phyloP scores from a whole-genome alignment of 1,140 invertebrate genomes.

The Trichonephila clavata region DNA sequence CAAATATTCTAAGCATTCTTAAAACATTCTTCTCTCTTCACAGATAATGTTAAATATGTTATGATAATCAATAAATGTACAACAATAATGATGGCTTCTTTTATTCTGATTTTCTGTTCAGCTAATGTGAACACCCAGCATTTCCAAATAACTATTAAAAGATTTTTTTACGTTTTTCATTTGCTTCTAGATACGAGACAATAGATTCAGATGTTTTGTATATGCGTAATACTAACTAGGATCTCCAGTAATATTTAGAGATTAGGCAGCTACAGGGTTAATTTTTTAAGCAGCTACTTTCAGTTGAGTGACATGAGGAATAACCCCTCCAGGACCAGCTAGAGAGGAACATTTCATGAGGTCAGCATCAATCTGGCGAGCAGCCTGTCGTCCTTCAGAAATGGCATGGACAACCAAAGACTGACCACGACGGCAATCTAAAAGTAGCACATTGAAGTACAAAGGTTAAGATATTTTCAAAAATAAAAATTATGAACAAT shows the following conservation, averaged over 20 bases:
- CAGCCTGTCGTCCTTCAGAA: conserved; percentile 97
- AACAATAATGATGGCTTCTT: conserved; percentile 18
- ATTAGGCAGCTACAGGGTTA: conserved; percentile 60
- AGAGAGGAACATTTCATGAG: conserved; percentile 88
- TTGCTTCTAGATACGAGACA: conserved; percentile 8
- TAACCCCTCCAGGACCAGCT: conserved; percentile 94
- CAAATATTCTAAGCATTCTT: conserved; percentile 9
- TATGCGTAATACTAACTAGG: conserved; percentile 5
- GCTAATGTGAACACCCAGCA: neutral
- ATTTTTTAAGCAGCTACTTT: neutral
- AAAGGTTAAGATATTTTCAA: neutral
- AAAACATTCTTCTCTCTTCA: neutral
- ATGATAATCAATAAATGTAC: conserved; percentile 49
- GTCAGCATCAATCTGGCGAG: conserved; percentile 94
- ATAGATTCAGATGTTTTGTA: conserved; percentile 11
- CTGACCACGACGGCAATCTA: conserved; percentile 97
- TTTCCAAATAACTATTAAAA: conserved; percentile 6
- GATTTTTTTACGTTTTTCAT: conserved; percentile 6
- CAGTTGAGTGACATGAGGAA: conserved; percentile 80
- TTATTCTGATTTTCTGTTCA: neutral
- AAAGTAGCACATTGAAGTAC: neutral
- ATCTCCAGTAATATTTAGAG: neutral
- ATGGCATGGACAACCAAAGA: conserved; percentile 99
- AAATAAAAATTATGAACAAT: no score
- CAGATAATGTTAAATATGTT: conserved; percentile 30